Conservation (phyloP, 1,140 invertebrate species). For the Drosophila erecta region DNA sequence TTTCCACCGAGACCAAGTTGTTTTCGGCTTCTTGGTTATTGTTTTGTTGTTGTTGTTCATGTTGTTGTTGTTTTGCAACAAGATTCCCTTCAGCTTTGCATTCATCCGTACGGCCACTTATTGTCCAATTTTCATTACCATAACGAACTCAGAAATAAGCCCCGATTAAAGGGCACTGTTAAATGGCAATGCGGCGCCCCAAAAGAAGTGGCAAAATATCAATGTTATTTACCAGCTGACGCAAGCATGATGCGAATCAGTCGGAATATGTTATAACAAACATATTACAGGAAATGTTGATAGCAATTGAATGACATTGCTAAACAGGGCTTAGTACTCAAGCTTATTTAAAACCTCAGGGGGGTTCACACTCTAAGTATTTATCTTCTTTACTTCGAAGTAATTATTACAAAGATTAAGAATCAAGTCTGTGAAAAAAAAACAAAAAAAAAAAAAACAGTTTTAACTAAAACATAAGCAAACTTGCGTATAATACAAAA, state of each 20-base stretch:
- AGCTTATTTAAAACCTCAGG: no score
- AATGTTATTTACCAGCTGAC: slow-evolving; percentile 1
- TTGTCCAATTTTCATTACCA: slow-evolving; percentile 53
- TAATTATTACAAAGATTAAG: no score
- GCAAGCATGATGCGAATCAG: slow-evolving; percentile 19
- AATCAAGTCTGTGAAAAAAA: no score
- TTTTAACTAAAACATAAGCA: background rate
- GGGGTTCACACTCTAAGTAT: no score
- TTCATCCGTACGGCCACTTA: slow-evolving; percentile 37
- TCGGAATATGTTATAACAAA: background rate
- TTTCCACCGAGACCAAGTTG: slow-evolving; percentile 35
- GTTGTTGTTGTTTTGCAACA: slow-evolving; percentile 22
- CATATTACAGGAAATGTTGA: no score
- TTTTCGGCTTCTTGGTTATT: slow-evolving; percentile 17
- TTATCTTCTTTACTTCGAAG: no score
- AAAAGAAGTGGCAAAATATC: slow-evolving; percentile 35
- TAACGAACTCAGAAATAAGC: slow-evolving; percentile 43
- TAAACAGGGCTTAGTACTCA: background rate
- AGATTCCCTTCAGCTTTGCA: slow-evolving; percentile 14
- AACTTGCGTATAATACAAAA: background rate
- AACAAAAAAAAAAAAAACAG: background rate
- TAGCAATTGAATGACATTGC: background rate
- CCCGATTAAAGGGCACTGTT: slow-evolving; percentile 23
- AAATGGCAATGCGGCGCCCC: slow-evolving; percentile 16
- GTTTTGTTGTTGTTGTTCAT: background rate